Conservation (phyloP, 2,113 vertebrate species). For the Sigmodon hispidus region DNA sequence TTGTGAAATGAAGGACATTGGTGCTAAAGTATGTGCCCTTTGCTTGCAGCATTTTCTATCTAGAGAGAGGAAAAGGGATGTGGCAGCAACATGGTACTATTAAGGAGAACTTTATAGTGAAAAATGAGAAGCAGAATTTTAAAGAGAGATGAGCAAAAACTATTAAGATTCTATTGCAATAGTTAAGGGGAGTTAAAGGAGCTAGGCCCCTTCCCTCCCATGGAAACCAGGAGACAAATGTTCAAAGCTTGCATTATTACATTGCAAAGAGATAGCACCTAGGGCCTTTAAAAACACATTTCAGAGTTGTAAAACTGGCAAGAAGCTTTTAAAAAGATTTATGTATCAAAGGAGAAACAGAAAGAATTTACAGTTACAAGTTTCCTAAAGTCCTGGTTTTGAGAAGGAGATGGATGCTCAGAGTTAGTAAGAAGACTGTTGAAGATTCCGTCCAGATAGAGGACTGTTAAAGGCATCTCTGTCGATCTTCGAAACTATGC, state of each 20-base stretch:
- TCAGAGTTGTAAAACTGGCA: conserved; percentile 24
- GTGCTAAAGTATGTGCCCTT: background rate
- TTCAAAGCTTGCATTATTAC: background rate
- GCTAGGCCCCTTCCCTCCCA: background rate
- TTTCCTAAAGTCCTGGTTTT: background rate
- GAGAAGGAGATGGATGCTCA: background rate
- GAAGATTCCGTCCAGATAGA: background rate
- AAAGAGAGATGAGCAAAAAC: background rate
- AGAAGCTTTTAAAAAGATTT: conserved; percentile 41
- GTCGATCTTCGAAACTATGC: background rate
- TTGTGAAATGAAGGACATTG: background rate
- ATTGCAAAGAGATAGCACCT: background rate
- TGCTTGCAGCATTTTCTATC: background rate
- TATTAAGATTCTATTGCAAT: background rate
- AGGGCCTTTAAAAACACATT: background rate
- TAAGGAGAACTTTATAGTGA: background rate
- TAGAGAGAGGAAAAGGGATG: background rate
- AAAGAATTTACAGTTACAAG: background rate
- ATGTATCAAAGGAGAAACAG: background rate
- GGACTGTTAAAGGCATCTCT: background rate
- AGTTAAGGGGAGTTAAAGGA: background rate
- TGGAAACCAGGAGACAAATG: background rate
- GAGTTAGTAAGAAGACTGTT: background rate
- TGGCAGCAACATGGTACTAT: background rate
- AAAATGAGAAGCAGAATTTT: background rate